These are phyloP conservation scores for Acanthurus lineatus DNA, from an alignment of 2,797 vertebrate species.

Conservation along the genomic window DNA sequence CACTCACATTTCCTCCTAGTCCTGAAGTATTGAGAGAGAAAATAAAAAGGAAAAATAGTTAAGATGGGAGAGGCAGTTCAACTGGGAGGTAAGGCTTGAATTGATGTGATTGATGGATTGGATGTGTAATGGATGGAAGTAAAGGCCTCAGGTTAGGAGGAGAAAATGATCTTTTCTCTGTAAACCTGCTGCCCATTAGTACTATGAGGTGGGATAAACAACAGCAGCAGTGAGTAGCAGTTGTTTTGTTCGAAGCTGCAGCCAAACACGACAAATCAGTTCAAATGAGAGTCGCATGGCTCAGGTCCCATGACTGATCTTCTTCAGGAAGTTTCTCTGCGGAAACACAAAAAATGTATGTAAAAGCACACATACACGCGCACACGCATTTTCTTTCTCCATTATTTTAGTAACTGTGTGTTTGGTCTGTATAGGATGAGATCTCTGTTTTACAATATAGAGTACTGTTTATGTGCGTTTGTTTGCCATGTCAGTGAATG, in stretches of 20 bases:
- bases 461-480: conserved; percentile 4
- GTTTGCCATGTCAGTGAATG: conserved; percentile 13
- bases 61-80: conserved; percentile 29
- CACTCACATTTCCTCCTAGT: neutral
- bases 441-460: conserved; percentile 9
- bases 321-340: conserved; percentile 43
- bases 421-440: conserved; percentile 25
- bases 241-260: conserved; percentile 67
- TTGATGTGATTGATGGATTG: conserved; percentile 57
- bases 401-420: conserved; percentile 40
- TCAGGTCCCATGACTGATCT: conserved; percentile 77
- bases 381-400: conserved; percentile 32
- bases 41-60: conserved; percentile 7
- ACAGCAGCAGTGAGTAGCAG: conserved; percentile 35
- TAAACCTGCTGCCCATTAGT: conserved; percentile 24
- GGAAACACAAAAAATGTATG: conserved; percentile 56
- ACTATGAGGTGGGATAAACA: conserved; percentile 53
- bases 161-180: conserved; percentile 26
- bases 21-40: neutral
- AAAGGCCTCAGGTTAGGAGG: conserved; percentile 52
- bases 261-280: conserved; percentile 67
- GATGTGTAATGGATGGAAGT: conserved; percentile 52
- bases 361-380: conserved; percentile 34
- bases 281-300: conserved; percentile 79
- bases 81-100: conserved; percentile 33